Evolutionary conservation across 2,113 vertebrate species (phyloP).

Genomic region (Ardeotis arabs): DNA sequence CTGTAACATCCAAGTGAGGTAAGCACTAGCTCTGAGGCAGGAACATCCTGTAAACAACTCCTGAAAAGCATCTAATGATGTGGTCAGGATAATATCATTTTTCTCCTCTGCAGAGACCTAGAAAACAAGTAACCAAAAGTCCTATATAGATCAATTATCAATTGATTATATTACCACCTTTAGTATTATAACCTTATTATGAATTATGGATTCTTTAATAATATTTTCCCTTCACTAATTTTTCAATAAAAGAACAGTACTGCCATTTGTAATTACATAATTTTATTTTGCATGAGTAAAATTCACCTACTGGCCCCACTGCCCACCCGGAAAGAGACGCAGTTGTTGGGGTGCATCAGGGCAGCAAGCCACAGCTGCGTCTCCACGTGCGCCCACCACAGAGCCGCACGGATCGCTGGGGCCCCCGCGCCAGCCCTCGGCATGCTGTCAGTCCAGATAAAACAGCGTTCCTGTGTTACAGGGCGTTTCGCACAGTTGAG

Average conservation of each 20-base stretch:
- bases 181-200: background rate
- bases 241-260: background rate
- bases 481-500: accelerated
- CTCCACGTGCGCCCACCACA: accelerated
- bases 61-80: background rate
- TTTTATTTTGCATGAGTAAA: background rate
- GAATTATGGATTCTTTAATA: background rate
- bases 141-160: background rate
- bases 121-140: background rate
- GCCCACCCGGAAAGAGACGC: background rate
- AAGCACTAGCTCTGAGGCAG: background rate
- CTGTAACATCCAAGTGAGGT: background rate
- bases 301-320: background rate
- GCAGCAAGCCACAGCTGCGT: accelerated
- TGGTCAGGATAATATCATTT: background rate
- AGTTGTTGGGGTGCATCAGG: too few species aligned
- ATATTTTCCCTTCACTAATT: background rate
- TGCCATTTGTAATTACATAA: background rate
- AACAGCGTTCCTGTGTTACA: background rate
- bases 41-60: background rate
- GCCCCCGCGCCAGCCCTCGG: background rate
- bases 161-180: background rate
- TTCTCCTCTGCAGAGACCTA: background rate
- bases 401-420: too few species aligned
- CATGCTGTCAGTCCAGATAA: background rate